Conservation (phyloP, 2,888 invertebrate species). For the Lottia scabra region DNA sequence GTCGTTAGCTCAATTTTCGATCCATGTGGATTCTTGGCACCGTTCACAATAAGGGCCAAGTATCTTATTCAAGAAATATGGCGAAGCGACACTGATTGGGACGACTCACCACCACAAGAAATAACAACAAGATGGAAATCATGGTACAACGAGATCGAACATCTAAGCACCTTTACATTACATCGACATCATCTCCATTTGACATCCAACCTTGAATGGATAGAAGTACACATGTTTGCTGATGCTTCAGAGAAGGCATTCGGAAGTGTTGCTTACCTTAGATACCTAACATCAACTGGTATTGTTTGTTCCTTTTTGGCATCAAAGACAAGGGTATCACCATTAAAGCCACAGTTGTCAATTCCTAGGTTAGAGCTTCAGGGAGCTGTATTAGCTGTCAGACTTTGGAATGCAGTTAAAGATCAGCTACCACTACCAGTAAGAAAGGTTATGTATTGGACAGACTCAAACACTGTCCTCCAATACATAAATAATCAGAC, state of each 20-base stretch:
- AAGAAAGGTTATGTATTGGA: neutral
- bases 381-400: slow-evolving; percentile 3
- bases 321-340: slow-evolving; percentile 5
- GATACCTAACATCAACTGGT: neutral
- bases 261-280: neutral
- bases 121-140: neutral
- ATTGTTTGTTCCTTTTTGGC: slow-evolving; percentile 3
- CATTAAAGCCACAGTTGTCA: neutral
- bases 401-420: neutral
- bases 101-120: slow-evolving; percentile 3
- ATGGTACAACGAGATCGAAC: neutral
- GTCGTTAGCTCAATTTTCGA: slow-evolving; percentile 11
- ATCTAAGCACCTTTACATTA: neutral
- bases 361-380: slow-evolving; percentile 10
- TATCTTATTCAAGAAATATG: neutral
- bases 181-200: slow-evolving; percentile 1
- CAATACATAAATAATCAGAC: slow-evolving; percentile 6
- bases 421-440: neutral
- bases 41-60: slow-evolving; percentile 8
- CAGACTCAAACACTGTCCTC: neutral
- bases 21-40: slow-evolving; percentile 9
- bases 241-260: slow-evolving; percentile 10
- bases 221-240: slow-evolving; percentile 6
- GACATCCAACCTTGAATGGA: neutral
- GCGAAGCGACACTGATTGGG: slow-evolving; percentile 8